A percentile compares a stretch with the other conserved stretches of the same genome.
Conservation (phyloP, 2,888 invertebrate genomes). For the Cremastinae sp. region DNA sequence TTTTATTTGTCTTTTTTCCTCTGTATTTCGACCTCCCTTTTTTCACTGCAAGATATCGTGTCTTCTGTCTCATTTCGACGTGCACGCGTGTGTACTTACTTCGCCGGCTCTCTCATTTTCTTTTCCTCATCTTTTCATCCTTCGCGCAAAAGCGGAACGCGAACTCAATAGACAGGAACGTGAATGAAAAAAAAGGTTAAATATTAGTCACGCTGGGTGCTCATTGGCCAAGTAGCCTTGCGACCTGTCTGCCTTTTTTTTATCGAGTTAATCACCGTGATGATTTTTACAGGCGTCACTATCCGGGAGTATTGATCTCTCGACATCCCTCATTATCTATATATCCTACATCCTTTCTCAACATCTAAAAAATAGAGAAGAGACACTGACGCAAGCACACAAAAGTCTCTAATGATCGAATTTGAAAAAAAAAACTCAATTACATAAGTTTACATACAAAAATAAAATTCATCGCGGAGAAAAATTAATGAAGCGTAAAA, state of each 20-base stretch:
- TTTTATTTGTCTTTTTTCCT: not conserved
- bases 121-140: conserved; percentile 33
- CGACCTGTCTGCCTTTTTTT: conserved; percentile 29
- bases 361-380: no score
- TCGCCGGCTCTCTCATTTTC: conserved; percentile 32
- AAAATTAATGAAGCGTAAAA: no score
- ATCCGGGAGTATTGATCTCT: not conserved
- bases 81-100: conserved; percentile 24
- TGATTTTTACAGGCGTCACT: conserved; percentile 23
- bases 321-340: conserved; percentile 1
- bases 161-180: conserved; percentile 28
- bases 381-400: no score
- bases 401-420: no score
- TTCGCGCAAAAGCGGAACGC: conserved; percentile 12
- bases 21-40: conserved; percentile 18
- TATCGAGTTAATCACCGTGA: conserved; percentile 32
- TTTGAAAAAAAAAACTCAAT: no score
- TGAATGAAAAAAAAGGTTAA: conserved; percentile 30
- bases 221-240: conserved; percentile 27
- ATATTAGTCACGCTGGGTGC: conserved; percentile 45
- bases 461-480: no score
- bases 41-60: conserved; percentile 5
- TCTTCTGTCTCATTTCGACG: conserved; percentile 31
- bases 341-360: not conserved
- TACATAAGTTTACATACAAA: no score